Evolutionary conservation across 2,888 invertebrate genomes (phyloP).

Genomic region (Thera britannica): DNA sequence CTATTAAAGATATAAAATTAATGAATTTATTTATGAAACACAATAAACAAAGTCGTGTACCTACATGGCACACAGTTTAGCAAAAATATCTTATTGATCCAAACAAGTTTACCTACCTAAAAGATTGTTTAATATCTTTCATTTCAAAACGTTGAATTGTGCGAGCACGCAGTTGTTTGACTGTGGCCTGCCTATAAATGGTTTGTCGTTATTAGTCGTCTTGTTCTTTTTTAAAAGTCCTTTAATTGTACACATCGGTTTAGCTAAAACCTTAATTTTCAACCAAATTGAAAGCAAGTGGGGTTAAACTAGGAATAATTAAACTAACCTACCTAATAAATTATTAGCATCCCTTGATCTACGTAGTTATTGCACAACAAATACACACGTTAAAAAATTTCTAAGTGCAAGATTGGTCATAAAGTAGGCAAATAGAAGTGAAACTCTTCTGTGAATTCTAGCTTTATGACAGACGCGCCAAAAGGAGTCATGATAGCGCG

Average conservation of each 20-base stretch:
- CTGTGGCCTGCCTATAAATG: not conserved
- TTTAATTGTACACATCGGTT: not conserved
- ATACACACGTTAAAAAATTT: conserved; percentile 25
- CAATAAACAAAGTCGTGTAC: too few relatives aligned
- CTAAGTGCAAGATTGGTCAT: conserved; percentile 4
- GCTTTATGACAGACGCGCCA: not conserved
- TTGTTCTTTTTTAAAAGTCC: not conserved
- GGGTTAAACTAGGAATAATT: conserved; percentile 29
- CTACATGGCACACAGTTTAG: too few relatives aligned
- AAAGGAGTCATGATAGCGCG: too few relatives aligned
- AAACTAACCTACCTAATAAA: conserved; percentile 33
- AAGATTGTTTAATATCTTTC: too few relatives aligned
- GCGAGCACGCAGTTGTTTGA: too few relatives aligned
- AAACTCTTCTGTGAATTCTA: conserved; percentile 10
- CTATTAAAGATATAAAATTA: too few relatives aligned
- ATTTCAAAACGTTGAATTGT: too few relatives aligned
- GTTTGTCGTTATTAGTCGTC: conserved; percentile 4
- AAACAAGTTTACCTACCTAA: too few relatives aligned
- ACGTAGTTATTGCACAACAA: conserved; percentile 38
- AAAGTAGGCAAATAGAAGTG: conserved; percentile 17
- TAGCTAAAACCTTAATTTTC: not conserved
- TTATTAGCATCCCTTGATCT: conserved; percentile 28
- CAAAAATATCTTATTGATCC: too few relatives aligned
- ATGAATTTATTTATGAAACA: too few relatives aligned
- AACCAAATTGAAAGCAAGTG: conserved; percentile 20